Base-by-base conservation (phyloP, 2,797 vertebrate species). In the Enteromius radiatus region DNA sequence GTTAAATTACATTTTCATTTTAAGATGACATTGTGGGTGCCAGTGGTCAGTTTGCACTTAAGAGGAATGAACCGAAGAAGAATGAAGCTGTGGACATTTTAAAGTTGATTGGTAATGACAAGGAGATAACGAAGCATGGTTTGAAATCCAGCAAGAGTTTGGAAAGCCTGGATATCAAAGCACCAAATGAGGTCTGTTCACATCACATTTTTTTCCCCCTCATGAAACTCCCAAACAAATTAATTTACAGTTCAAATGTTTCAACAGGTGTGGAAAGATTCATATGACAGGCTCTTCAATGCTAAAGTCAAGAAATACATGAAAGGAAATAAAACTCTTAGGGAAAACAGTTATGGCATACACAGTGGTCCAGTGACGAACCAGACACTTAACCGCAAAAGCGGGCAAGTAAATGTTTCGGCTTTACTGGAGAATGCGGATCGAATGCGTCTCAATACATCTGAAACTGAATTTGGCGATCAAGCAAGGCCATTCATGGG, bases 241-340 rank as follows among this genome's bases (percentile, higher is more conserved):
- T 49, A 84, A 56, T 7, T 84, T 31, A 3, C 52, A 9, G 88
- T 14, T 88, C 54, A 9, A 70, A 87, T 88, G 26, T 77, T 47
- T 88, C 89, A 91, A 59, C 85, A 96, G 95, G 91, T 94, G 90
- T 90, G 91, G 86, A 88, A 86, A 11, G 91, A 95, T 87, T 92
- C 92, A 41, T 95, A 96, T 89, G 91, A 56, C 88, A 95, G 91
- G 88, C 89, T 95, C 76, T 95, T 87, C 90, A 93, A 94, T 74
- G 21, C 87, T 78, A 95, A 93, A 91, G 93, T 95, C 87, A 95
- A 90, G 87, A 94, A 59, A 88, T 95, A 91, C 78, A 90, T 95
- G 76, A 93, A 78, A 81, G 85, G 36, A 26, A 81, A 88, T 78
- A 28, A 15, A 54, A n/a, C 28, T 67, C 12, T 10, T 64, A 78